Conservation (phyloP, 2,113 vertebrate genomes). For the Heterotis niloticus region DNA sequence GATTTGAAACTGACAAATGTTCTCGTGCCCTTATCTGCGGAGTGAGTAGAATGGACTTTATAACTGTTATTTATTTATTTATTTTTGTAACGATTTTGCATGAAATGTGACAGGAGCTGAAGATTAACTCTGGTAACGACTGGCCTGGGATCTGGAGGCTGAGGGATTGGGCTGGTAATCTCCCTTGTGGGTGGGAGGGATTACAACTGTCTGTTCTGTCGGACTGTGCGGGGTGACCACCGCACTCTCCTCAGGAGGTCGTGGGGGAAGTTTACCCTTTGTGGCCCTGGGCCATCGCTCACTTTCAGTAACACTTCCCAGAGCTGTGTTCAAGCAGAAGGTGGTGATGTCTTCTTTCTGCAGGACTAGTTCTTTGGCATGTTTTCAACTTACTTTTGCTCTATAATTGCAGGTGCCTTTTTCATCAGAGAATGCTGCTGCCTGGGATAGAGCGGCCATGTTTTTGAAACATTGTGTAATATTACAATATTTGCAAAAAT, state of each 20-base stretch:
- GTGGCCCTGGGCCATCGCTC: neutral
- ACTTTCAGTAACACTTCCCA: no score
- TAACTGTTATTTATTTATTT: neutral
- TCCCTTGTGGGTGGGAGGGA: conserved; percentile 30
- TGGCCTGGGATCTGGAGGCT: conserved; percentile 39
- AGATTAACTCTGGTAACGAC: conserved; percentile 47
- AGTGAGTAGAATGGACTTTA: neutral
- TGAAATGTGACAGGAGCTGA: conserved; percentile 39
- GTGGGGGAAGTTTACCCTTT: neutral
- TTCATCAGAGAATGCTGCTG: no score
- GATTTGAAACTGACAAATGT: neutral
- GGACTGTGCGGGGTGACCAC: conserved; percentile 27
- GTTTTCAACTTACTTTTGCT: no score
- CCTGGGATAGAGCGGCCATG: no score
- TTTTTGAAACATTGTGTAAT: no score
- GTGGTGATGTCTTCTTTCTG: no score
- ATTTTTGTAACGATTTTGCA: conserved; percentile 13
- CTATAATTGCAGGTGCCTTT: no score
- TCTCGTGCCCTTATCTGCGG: neutral
- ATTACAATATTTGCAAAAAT: conserved; percentile 18
- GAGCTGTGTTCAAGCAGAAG: no score
- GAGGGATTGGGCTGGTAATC: conserved; percentile 39
- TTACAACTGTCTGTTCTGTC: conserved; percentile 40
- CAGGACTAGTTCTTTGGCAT: no score
- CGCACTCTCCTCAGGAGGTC: neutral